Evolutionary conservation across 2,113 vertebrate species (phyloP), one percentile per base, ranked within the genome.

Genomic region (Micromys minutus): DNA sequence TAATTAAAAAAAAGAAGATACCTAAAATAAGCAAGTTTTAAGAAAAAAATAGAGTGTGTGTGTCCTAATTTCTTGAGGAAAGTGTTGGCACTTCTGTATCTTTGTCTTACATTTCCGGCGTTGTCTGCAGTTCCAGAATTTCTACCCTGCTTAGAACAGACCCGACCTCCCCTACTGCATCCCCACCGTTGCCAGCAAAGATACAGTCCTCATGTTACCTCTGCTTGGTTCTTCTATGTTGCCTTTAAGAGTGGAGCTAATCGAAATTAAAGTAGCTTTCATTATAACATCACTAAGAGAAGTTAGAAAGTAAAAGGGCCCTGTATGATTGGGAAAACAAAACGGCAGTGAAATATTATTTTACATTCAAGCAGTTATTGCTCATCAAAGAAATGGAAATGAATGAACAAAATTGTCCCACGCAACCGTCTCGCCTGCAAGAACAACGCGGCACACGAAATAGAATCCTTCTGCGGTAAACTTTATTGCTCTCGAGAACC

Each of bases 291-390:
- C 39, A 80, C n/a, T 83, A 31, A 47, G 8, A 80, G 91, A 63
- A 50, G 11, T 72, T 77, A 3, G 65, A 90, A 92, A 90, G 84
- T 29, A 89, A 85, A 80, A 85, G 0, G 16, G 39, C 88, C 52
- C 45, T 84, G 87, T 74, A 94, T 57, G 26, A 84, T 80, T 65
- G 57, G 74, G 12, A 61, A 95, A 74, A 89, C 1, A 65, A 84
- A 55, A 89, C 34, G 75, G 34, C 3, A 80, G 36, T 75, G 75
- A 50, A 77, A 24, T 5, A 80, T 61, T 61, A 0, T 69, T 59
- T 76, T 92, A 39, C 77, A 7, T 91, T 93, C 72, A 85, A 93
- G 36, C 10, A 92, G 42, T 84, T 42, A 91, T 36, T 88, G 5
- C 7, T 75, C 74, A 16, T 21, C 19, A 95, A 59, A 81, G 9